Evolutionary conservation across 2,888 invertebrate species (phyloP).

Genomic region (Barypeithes pellucidus): DNA sequence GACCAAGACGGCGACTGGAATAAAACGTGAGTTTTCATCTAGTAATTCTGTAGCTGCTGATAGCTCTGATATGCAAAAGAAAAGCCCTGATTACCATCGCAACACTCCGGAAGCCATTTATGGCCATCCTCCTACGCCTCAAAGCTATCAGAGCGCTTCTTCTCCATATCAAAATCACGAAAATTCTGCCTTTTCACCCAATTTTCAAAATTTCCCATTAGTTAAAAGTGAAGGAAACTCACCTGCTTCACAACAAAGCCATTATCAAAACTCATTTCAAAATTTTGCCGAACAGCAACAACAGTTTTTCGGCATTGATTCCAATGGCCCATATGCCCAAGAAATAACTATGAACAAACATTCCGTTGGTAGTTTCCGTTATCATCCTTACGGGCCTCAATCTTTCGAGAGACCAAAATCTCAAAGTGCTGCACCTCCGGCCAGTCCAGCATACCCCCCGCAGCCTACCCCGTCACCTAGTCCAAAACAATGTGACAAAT

Average conservation of each 20-base stretch:
- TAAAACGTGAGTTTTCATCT: constrained; percentile 74
- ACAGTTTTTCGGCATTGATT: constrained; percentile 72
- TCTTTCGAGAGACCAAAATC: constrained; percentile 40
- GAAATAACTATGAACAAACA: constrained; percentile 25
- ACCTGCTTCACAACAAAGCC: constrained; percentile 62
- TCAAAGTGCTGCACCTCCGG: constrained; percentile 19
- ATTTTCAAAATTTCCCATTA: constrained; percentile 65
- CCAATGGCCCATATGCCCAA: constrained; percentile 10
- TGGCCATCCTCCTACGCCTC: constrained; percentile 78
- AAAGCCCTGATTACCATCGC: constrained; percentile 74
- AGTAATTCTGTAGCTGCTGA: constrained; percentile 78
- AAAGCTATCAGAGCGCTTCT: constrained; percentile 79
- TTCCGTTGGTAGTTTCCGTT: constrained; percentile 60
- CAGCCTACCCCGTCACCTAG: constrained; percentile 82
- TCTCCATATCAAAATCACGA: constrained; percentile 77
- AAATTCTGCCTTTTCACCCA: constrained; percentile 74
- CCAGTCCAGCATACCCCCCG: constrained; percentile 68
- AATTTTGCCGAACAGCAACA: constrained; percentile 54
- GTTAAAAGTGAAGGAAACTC: constrained; percentile 71
- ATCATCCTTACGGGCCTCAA: constrained; percentile 67
- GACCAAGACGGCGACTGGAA: constrained; percentile 64
- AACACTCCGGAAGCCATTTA: constrained; percentile 75
- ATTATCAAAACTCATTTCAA: constrained; percentile 26
- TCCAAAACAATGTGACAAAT: constrained; percentile 87
- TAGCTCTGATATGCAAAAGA: constrained; percentile 80